Conservation (phyloP, 2,888 invertebrate genomes). For the Sphecodes monilicornis region DNA sequence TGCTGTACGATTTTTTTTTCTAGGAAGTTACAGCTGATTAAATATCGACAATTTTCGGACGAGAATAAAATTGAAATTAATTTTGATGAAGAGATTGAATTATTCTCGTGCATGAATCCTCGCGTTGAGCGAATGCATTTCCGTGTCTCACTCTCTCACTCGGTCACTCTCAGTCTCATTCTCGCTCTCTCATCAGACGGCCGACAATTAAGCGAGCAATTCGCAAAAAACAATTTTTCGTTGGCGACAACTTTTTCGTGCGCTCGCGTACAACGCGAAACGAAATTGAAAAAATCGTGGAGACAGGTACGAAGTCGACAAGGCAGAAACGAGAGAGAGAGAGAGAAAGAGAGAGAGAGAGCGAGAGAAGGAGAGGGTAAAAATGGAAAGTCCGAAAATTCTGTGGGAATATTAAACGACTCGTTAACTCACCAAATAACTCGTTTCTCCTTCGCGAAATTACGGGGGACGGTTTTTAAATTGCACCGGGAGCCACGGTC, state of each 20-base stretch:
- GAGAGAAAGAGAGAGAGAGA: no score
- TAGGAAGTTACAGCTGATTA: background rate
- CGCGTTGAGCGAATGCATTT: background rate
- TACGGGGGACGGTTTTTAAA: slow-evolving; percentile 22
- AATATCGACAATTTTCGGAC: background rate
- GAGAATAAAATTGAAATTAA: background rate
- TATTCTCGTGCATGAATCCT: background rate
- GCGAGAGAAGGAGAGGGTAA: background rate
- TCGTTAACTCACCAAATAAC: slow-evolving; percentile 53
- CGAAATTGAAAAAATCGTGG: slow-evolving; percentile 5
- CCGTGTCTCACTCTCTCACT: no score
- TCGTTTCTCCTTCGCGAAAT: slow-evolving; percentile 21
- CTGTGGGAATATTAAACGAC: slow-evolving; percentile 34
- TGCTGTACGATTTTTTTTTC: background rate
- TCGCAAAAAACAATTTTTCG: background rate
- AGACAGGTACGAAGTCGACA: background rate
- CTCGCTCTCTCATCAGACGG: background rate
- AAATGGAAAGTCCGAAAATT: slow-evolving; percentile 15
- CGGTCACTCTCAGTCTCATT: no score
- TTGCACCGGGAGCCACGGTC: slow-evolving; percentile 5
- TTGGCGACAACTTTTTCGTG: background rate
- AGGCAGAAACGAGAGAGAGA: background rate
- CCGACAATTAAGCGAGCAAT: background rate
- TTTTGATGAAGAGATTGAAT: background rate
- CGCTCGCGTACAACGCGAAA: background rate